These are phyloP conservation scores for Philopedon plagiatum DNA, from an alignment of 2,888 invertebrate species.

Conservation along the genomic window DNA sequence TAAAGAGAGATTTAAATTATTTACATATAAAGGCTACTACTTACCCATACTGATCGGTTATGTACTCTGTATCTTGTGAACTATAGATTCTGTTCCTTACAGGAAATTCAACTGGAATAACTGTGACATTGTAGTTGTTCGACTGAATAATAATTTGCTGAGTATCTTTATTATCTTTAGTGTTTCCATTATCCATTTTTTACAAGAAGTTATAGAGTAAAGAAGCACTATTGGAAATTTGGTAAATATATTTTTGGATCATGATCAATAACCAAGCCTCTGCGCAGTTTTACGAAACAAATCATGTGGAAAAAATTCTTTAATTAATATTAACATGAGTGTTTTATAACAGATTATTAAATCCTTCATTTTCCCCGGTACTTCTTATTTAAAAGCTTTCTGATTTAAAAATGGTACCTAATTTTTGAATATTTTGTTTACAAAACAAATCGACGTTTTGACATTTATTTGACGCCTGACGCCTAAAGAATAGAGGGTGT, in stretches of 20 bases:
- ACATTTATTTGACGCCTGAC: constrained; percentile 1
- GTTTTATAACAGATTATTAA: not conserved
- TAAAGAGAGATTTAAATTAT: too few species aligned
- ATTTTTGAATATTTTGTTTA: constrained; percentile 7
- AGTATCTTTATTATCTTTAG: constrained; percentile 54
- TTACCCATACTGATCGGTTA: constrained; percentile 64
- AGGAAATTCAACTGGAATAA: constrained; percentile 63
- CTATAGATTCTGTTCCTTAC: constrained; percentile 58
- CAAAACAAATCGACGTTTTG: not conserved
- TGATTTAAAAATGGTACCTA: not conserved
- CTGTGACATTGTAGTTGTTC: constrained; percentile 61
- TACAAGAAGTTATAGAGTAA: not conserved
- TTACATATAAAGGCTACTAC: constrained; percentile 1
- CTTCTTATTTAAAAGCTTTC: not conserved
- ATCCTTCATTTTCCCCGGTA: not conserved
- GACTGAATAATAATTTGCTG: constrained; percentile 59
- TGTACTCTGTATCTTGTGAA: constrained; percentile 60
- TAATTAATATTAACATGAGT: not conserved
- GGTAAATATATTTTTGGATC: constrained; percentile 13
- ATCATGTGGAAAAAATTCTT: constrained; percentile 8
- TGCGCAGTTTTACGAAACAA: constrained; percentile 24
- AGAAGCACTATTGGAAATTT: not conserved
- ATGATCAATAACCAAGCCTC: constrained; percentile 27
- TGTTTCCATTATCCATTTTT: constrained; percentile 39
- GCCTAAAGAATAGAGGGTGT: too few species aligned